phyloP scores from a whole-genome alignment of 2,113 vertebrate genomes.

The Antechinus flavipes region DNA sequence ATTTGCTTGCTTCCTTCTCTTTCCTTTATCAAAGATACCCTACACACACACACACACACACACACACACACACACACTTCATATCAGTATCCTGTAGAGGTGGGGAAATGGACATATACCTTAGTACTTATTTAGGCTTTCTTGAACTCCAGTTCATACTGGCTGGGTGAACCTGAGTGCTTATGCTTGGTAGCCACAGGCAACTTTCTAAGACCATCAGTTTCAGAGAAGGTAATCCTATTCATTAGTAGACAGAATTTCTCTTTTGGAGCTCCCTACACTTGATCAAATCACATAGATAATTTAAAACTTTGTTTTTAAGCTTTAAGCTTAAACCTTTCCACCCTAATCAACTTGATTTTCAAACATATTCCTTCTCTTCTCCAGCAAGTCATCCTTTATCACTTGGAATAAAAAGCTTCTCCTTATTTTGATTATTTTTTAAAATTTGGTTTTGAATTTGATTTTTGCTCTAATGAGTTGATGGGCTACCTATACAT shows the following conservation, averaged over 20 bases:
- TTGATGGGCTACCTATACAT: background rate
- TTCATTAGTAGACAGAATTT: background rate
- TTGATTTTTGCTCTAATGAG: background rate
- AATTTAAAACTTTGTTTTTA: background rate
- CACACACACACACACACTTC: too few relatives aligned
- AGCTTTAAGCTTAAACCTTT: background rate
- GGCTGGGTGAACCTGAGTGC: background rate
- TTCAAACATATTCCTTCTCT: background rate
- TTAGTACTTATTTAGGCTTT: background rate
- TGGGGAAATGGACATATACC: background rate
- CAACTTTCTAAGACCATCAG: background rate
- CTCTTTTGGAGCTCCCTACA: background rate
- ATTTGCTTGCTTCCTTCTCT: background rate
- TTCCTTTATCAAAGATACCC: background rate
- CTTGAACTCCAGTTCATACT: background rate
- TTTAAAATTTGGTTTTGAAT: background rate
- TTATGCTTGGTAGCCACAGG: background rate
- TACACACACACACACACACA: too few relatives aligned
- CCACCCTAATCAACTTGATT: background rate
- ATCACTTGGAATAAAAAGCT: background rate
- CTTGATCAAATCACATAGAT: background rate
- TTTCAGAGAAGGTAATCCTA: background rate
- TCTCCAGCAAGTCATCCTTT: background rate
- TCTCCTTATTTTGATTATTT: background rate
- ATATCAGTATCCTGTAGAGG: background rate